Conservation (phyloP, 2,797 vertebrate genomes). For the Periophthalmus magnuspinnatus region DNA sequence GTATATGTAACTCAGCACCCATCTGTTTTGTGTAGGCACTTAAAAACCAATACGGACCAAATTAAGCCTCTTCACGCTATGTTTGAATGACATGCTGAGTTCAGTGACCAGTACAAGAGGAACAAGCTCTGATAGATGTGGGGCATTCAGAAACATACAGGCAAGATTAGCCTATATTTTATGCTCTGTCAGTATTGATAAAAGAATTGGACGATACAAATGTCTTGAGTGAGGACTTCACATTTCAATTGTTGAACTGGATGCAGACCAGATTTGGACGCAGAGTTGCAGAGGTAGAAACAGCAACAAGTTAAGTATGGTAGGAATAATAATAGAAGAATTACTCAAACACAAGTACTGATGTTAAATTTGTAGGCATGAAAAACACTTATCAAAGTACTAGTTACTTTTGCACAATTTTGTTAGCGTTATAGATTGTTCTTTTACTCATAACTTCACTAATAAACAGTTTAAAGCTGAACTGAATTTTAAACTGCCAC, state of each 20-base stretch:
- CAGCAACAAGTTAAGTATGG: too few relatives aligned
- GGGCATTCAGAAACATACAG: conserved; percentile 37
- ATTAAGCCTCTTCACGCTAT: conserved; percentile 69
- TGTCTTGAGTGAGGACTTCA: neutral
- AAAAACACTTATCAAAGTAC: too few relatives aligned
- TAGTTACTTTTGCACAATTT: too few relatives aligned
- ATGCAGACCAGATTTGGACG: too few relatives aligned
- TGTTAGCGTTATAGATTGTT: too few relatives aligned
- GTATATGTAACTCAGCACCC: conserved; percentile 58
- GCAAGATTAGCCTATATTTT: conserved; percentile 35
- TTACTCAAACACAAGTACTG: too few relatives aligned
- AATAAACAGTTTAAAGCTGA: too few relatives aligned
- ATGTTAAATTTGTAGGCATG: too few relatives aligned
- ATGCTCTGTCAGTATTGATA: conserved; percentile 31
- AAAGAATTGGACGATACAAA: conserved; percentile 5
- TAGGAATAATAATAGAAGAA: too few relatives aligned
- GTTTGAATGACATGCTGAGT: conserved; percentile 48
- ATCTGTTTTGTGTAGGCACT: conserved; percentile 64
- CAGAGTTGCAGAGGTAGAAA: neutral
- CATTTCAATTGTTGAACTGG: neutral
- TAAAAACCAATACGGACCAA: conserved; percentile 67
- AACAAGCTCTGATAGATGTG: conserved; percentile 29
- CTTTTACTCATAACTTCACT: too few relatives aligned
- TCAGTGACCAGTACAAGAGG: conserved; percentile 33
- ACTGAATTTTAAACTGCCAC: too few relatives aligned